Evolutionary conservation across 2,888 invertebrate genomes (phyloP), one percentile per base, ranked within the genome.

Genomic region (Hoplodrina ambigua): DNA sequence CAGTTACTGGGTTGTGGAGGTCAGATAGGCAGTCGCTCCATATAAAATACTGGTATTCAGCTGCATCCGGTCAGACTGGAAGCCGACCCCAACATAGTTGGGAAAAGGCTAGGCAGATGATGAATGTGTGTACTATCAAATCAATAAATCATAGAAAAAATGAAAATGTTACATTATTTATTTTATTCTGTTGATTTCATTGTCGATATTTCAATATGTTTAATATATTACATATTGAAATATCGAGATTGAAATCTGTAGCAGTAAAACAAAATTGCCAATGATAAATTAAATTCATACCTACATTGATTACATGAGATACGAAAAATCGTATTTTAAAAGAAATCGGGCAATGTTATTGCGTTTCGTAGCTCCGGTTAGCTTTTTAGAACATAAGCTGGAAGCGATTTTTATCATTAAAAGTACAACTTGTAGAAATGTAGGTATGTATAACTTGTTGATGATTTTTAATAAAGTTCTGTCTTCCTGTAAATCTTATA

Each of bases 271-370:
- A 44, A 61, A 64, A 81, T 72, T 72, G 65, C 60, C 67, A 55
- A 75, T 33, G 49, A 60, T 54, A 76, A 59, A 80, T 80, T 61
- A 46, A 69, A 71, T 81, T 71, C 33, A 54, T 66, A 58, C 50
- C n/a, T 61, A 59, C 56, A 72, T 75, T 68, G 63, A 73, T 67
- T 66, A 60, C 58, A 67, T 68, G 75, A 80, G 68, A 78, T 67
- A 70, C 56, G 61, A 69, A 75, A 85, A 83, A 86, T 82, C 74
- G 74, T 83, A 82, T 86, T 86, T 85, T 79, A 71, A 77, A 85
- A 83, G 80, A 81, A 83, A 86, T 86, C 82, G 72, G 77, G 69
- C 72, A 63, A 46, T 76, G 78, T 70, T 78, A 80, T 73, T 81
- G 72, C 69, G 62, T 76, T 60, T 72, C 71, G 60, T 61, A 71